Base-by-base conservation (phyloP, 1,140 invertebrate species). In the Cherax quadricarinatus region DNA sequence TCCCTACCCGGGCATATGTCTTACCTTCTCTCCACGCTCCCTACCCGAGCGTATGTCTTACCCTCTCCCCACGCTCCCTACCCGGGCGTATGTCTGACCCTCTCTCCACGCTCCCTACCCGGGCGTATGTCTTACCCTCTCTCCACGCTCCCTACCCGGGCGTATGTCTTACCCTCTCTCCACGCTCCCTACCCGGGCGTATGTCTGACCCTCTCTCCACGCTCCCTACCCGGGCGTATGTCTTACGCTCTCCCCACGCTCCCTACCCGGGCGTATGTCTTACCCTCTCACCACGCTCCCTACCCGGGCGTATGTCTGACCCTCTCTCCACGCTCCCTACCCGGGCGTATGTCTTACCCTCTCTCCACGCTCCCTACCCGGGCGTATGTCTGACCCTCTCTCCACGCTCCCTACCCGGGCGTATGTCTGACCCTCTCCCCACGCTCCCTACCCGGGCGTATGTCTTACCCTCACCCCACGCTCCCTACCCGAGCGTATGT, bases 241-340 rank as follows among this genome's bases (percentile, higher is more conserved):
- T 41, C 30, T 41, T 41, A 41, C 30, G 30, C 30, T 41, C 30
- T 41, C 30, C 30, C 30, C 2, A 41, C 30, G 30, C 30, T 41
- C 30, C 30, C 30, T 2, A 1, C 30, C 30, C 51, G n/a, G 49
- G 85, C 89, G 78, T 86, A 91, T 75, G 82, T 86, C 73, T 89
- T 62, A 51, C 70, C 5, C n/a, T 24, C 62, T 10, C 7, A n/a
- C 70, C 2, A 41, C 30, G 30, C 30, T 41, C 30, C 30, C 30
- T 2, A n/a, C n/a, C n/a, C n/a, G n/a, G 49, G 85, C 89, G 78
- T 91, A 91, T 75, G 82, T 86, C 73, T 89, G 30, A 51, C 70
- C 5, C n/a, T 24, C 66, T 3, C 1, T 14, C 70, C 2, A 41
- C 30, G 30, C 30, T 41, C 30, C 30, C 30, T 2, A n/a, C n/a